Conservation (phyloP, 2,888 invertebrate genomes). For the Rhagium mordax region DNA sequence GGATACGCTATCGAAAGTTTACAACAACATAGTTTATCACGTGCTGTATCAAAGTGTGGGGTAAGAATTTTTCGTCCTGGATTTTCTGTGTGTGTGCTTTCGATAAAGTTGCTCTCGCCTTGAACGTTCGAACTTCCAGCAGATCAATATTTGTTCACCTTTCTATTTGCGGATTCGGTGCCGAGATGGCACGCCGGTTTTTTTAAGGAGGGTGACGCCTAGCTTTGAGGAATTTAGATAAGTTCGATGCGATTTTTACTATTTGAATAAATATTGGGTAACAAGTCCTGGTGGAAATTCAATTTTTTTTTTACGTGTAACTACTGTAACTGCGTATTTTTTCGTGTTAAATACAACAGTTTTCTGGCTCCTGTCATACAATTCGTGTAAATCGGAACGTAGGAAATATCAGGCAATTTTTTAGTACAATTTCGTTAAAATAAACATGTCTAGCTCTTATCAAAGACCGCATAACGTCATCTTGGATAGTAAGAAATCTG, state of each 20-base stretch:
- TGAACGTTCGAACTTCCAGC: too few relatives aligned
- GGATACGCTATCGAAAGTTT: conserved; percentile 52
- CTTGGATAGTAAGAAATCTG: not conserved
- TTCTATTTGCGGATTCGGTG: not conserved
- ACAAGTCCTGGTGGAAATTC: too few relatives aligned
- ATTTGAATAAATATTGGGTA: too few relatives aligned
- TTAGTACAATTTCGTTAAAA: too few relatives aligned
- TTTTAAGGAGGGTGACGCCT: not conserved
- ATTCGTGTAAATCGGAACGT: too few relatives aligned
- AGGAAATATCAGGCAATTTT: too few relatives aligned
- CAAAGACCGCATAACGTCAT: not conserved
- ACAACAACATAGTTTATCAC: conserved; percentile 50
- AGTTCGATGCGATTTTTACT: too few relatives aligned
- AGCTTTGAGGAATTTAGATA: not conserved
- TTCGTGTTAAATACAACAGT: too few relatives aligned
- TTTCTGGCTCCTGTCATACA: too few relatives aligned
- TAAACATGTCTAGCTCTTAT: not conserved
- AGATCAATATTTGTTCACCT: conserved; percentile 19
- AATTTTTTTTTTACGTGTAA: too few relatives aligned
- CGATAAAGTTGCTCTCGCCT: not conserved
- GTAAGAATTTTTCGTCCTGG: conserved; percentile 42
- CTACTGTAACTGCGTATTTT: too few relatives aligned
- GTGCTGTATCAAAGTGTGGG: conserved; percentile 47
- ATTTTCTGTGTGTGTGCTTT: conserved; percentile 23
- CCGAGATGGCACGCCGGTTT: not conserved